These are phyloP conservation scores for Macrotis lagotis DNA, from an alignment of 2,113 vertebrate species.

Conservation along the genomic window DNA sequence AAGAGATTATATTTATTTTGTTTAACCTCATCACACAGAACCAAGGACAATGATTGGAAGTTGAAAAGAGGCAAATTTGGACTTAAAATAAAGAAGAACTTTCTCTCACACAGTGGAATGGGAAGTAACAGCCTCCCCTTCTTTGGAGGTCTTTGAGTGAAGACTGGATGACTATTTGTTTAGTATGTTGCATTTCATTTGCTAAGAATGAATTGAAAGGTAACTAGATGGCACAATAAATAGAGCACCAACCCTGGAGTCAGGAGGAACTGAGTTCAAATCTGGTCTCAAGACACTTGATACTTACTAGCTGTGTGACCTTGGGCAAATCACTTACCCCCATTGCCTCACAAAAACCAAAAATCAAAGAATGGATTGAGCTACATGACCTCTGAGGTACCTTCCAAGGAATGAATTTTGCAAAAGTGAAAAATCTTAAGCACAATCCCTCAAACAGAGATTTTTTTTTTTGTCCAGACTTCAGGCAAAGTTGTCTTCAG, in stretches of 20 bases:
- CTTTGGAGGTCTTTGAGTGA: no score
- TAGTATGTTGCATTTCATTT: not conserved
- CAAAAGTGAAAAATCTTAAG: not conserved
- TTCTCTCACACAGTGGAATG: not conserved
- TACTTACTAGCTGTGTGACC: no score
- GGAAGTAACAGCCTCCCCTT: no score
- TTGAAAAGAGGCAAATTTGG: not conserved
- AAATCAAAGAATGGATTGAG: not conserved
- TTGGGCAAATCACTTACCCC: no score
- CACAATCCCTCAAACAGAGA: not conserved
- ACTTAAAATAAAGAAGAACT: not conserved
- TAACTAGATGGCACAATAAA: no score
- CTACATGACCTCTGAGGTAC: not conserved
- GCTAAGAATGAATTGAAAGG: not conserved
- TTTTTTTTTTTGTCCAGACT: not conserved
- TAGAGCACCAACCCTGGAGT: no score
- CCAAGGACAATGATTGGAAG: not conserved
- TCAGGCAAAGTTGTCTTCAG: not conserved
- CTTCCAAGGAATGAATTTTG: not conserved
- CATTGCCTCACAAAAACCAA: no score
- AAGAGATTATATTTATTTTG: not conserved
- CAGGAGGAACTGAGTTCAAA: no score
- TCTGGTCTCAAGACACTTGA: no score
- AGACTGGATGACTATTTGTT: not conserved
- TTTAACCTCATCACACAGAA: not conserved